Base-by-base conservation (phyloP, 2,113 vertebrate species). In the Peucedramus taeniatus region DNA sequence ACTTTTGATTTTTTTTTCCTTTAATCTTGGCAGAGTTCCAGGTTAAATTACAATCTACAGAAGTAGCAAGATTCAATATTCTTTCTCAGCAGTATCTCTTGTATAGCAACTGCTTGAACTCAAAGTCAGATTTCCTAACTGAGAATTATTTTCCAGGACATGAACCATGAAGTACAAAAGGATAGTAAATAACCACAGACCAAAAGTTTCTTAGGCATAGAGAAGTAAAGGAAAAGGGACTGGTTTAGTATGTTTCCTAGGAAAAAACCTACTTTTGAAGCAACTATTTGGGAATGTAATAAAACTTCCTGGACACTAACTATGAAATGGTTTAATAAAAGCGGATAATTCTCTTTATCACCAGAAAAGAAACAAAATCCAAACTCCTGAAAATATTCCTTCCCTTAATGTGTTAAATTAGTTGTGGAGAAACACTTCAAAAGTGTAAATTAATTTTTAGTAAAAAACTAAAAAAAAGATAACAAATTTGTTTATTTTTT, bases 1-100 rank as follows among this genome's bases (percentile, higher is more conserved):
- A 27, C n/a, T 78, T 89, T 69, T 70, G n/a, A 75, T 70, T 89
- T 93, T 89, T n/a, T 31, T n/a, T 83, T 78, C 10, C 7, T 87
- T 84, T 66, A 18, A 63, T 66, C 33, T 70, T 70, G 56, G 42
- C n/a, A 50, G 68, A 44, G 15, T 77, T 74, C 31, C 69, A 81
- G 35, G 31, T 66, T 30, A 65, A 78, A 78, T 65, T 79, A 16
- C 33, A 51, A 24, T 37, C 26, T 68, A 30, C 3, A 82, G 39
- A 77, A 80, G 20, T 37, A 68, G 11, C 15, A 92, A 92, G 68
- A 79, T 87, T 82, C 60, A 87, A 37, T 90, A 71, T 68, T 54
- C 4, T 93, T 70, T 91, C 61, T 87, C 26, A 91, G 39, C 39
- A 56, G 78, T 80, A 45, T 60, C 56, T 68, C 49, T 54, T 76